These are phyloP conservation scores for Proterorhinus semilunaris DNA, from an alignment of 2,113 vertebrate genomes.

Conservation along the genomic window DNA sequence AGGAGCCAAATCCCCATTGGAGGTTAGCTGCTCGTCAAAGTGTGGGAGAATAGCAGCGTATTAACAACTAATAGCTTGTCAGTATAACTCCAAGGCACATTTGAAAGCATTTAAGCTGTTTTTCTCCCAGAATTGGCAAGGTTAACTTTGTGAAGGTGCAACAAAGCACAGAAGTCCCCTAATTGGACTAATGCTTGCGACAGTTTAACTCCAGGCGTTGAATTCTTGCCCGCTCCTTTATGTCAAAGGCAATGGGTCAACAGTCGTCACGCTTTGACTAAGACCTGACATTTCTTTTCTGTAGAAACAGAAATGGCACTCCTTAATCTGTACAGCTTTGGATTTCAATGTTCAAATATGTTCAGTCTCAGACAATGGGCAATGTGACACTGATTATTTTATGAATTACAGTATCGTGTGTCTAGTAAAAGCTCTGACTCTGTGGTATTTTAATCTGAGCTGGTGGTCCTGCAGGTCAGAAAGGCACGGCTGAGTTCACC, in stretches of 20 bases:
- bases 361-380: conserved; percentile 36
- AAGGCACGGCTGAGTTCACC: background rate
- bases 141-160: conserved; percentile 32
- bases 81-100: conserved; percentile 67
- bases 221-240: conserved; percentile 21
- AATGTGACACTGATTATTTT: conserved; percentile 34
- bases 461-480: conserved; percentile 35
- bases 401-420: conserved; percentile 27
- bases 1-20: conserved; percentile 62
- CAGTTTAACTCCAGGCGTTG: conserved; percentile 36
- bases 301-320: conserved; percentile 37
- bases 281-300: conserved; percentile 47
- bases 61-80: conserved; percentile 77
- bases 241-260: conserved; percentile 38
- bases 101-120: conserved; percentile 76
- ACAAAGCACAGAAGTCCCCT: conserved; percentile 47
- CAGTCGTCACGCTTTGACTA: conserved; percentile 44
- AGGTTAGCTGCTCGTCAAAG: conserved; percentile 71
- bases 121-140: conserved; percentile 43
- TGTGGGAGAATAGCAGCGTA: conserved; percentile 67
- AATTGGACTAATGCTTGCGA: conserved; percentile 52
- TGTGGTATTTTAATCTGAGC: conserved; percentile 17
- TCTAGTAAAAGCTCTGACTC: conserved; percentile 15
- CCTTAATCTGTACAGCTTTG: conserved; percentile 46
- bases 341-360: conserved; percentile 40